Conservation (phyloP, 2,113 vertebrate genomes). For the Triplophysa rosa region DNA sequence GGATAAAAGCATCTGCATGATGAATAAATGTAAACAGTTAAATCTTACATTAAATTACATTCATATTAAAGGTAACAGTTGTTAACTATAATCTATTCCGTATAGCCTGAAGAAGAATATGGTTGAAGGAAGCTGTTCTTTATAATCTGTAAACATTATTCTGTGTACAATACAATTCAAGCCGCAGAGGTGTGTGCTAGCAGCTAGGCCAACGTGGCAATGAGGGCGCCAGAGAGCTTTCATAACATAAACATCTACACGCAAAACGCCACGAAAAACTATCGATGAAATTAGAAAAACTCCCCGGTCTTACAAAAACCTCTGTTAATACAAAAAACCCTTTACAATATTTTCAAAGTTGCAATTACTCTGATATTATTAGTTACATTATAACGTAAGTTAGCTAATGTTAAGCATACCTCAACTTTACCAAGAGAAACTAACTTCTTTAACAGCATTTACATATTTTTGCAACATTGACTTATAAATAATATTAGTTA, state of each 20-base stretch:
- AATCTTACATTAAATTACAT: no score
- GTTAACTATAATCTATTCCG: neutral
- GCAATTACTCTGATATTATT: neutral
- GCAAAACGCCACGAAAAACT: neutral
- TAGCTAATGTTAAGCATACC: neutral
- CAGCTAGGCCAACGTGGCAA: slow-evolving; percentile 23
- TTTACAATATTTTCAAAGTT: neutral
- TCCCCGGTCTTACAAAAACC: neutral
- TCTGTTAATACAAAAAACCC: neutral
- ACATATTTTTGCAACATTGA: neutral
- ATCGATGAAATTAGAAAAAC: neutral
- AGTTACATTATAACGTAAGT: neutral
- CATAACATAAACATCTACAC: neutral
- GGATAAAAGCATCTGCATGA: no score
- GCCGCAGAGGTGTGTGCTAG: neutral
- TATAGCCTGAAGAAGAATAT: no score
- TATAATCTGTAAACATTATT: neutral
- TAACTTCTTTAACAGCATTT: neutral
- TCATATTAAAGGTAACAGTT: no score
- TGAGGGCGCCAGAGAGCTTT: slow-evolving; percentile 37
- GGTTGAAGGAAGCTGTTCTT: neutral
- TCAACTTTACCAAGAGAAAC: neutral
- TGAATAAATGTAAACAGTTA: no score
- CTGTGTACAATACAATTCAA: neutral
- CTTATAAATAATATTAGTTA: neutral